These are phyloP conservation scores for Drosophila antonietae DNA, from an alignment of 2,888 invertebrate genomes.

Conservation along the genomic window DNA sequence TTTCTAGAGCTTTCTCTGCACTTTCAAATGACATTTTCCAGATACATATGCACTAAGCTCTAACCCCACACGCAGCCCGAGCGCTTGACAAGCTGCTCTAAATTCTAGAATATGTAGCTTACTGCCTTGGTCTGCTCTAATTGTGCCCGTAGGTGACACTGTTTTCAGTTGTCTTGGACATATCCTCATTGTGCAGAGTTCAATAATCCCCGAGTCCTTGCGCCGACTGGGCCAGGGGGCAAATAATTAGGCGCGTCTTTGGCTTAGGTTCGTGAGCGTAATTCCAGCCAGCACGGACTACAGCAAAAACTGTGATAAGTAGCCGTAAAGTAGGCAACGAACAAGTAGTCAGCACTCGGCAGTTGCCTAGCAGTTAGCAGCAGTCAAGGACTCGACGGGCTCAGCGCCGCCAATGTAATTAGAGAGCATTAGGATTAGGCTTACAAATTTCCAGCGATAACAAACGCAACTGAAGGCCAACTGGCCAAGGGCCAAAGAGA, in stretches of 20 bases:
- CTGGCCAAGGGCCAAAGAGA: slow-evolving; percentile 41
- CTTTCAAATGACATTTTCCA: background rate
- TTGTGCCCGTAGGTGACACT: slow-evolving; percentile 10
- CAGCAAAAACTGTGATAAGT: slow-evolving; percentile 61
- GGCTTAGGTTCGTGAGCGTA: slow-evolving; percentile 42
- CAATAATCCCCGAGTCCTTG: slow-evolving; percentile 36
- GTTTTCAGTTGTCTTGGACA: background rate
- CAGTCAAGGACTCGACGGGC: slow-evolving; percentile 18
- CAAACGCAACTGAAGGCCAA: slow-evolving; percentile 47
- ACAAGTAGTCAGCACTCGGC: slow-evolving; percentile 29
- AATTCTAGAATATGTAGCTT: slow-evolving; percentile 33
- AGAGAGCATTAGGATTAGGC: slow-evolving; percentile 78
- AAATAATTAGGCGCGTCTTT: slow-evolving; percentile 63
- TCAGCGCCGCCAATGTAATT: slow-evolving; percentile 64
- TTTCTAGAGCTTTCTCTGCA: background rate
- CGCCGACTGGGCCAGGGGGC: slow-evolving; percentile 40
- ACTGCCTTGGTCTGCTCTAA: slow-evolving; percentile 22
- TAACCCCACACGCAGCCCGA: background rate
- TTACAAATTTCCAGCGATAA: slow-evolving; percentile 46
- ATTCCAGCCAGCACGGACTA: slow-evolving; percentile 32
- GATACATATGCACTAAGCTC: background rate
- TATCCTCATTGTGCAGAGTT: slow-evolving; percentile 37
- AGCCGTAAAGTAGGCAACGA: slow-evolving; percentile 67
- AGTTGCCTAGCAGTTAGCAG: slow-evolving; percentile 32
- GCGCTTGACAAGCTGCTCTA: slow-evolving; percentile 15